Base-by-base conservation (phyloP, 2,113 vertebrate genomes). In the Arizona elegans region DNA sequence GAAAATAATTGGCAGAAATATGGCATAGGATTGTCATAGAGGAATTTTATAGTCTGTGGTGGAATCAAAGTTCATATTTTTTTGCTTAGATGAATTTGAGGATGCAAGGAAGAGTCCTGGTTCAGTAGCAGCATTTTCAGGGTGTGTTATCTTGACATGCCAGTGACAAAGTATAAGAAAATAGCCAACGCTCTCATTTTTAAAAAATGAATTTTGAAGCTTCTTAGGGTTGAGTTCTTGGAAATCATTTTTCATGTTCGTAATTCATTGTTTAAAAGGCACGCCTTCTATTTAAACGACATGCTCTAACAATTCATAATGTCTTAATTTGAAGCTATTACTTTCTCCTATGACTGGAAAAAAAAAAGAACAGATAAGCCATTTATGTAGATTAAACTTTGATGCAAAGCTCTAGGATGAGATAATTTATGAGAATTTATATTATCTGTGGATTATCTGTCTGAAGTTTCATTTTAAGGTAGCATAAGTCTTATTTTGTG, bases 261-360 rank as follows among this genome's bases (percentile, higher is more conserved):
- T 58, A 38, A 21, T 58, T 89, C 29, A 81, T 55, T 88, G 13
- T 88, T 92, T 91, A 87, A 86, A 59, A 95, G 91, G 95, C 93
- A 95, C 94, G 93, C 58, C 94, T 94, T 23, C 95, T 88, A 93
- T 95, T 96, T 93, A 91, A 92, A 96, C 95, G 95, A 97, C 97
- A 96, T 97, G 95, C 97, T 96, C 98, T 97, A 96, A 96, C 96
- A 91, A 65, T 97, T 97, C 96, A 95, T 97, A 96, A 97, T 97
- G 98, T 98, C 96, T 98, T 97, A 95, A 95, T 94, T 97, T 97
- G 97, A 97, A 94, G 97, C 97, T 98, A 96, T 21, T 89, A 95
- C 98, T 97, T 98, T 96, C 97, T 97, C 95, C 95, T 96, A 97
- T 97, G 96, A 97, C 95, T 95, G 88, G 55, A 91, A 95, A 97